Conservation (phyloP, 2,797 vertebrate genomes). For the Arnoldichthys spilopterus region DNA sequence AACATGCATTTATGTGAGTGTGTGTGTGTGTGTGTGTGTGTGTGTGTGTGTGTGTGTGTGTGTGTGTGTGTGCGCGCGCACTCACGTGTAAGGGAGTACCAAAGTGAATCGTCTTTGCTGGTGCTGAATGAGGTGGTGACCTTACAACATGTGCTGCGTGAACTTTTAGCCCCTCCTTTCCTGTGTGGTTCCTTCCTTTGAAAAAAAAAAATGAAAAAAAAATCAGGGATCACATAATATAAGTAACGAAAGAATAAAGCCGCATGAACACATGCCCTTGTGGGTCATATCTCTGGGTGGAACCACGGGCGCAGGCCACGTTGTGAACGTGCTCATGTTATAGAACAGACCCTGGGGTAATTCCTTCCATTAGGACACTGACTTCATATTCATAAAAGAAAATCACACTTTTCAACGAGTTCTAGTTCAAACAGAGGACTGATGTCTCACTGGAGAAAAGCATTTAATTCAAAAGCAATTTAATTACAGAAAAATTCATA, state of each 20-base stretch:
- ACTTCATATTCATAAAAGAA: background rate
- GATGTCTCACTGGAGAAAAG: background rate
- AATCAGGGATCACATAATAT: constrained; percentile 29
- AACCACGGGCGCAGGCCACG: constrained; percentile 15
- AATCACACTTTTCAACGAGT: background rate
- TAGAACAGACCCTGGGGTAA: background rate
- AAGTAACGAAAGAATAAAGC: constrained; percentile 52
- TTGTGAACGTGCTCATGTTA: constrained; percentile 23
- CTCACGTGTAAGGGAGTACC: background rate
- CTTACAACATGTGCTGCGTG: constrained; percentile 78
- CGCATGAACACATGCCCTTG: constrained; percentile 40
- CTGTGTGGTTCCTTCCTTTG: constrained; percentile 51
- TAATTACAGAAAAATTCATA: background rate
- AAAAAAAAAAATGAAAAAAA: constrained; percentile 22
- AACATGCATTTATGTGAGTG: too few relatives aligned
- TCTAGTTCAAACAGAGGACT: background rate
- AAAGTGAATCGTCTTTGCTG: constrained; percentile 26
- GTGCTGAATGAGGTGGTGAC: constrained; percentile 60
- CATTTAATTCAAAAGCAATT: too few relatives aligned
- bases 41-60: constrained; percentile 14
- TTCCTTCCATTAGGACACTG: background rate
- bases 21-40: background rate
- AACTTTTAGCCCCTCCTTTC: constrained; percentile 76
- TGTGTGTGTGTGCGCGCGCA: constrained; percentile 1
- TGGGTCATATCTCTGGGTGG: constrained; percentile 45